Evolutionary conservation across 2,113 vertebrate species (phyloP), one percentile per base, ranked within the genome.

Genomic region (Euleptes europaea): DNA sequence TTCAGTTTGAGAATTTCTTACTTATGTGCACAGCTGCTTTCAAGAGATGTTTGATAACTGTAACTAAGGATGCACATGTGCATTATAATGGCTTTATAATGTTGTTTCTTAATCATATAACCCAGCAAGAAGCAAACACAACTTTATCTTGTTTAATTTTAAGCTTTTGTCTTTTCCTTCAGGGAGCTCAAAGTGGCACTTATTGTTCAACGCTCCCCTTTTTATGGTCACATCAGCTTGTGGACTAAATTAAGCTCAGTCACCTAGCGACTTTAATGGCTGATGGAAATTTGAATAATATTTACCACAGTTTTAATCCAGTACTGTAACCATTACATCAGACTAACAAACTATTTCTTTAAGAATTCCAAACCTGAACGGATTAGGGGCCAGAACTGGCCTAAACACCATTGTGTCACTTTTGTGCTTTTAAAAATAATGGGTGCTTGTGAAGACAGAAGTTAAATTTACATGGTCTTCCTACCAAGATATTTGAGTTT

Each of bases 361-460:
- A 63, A 63, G 60, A 63, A 63, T 63, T 63, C 60, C 26, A 28
- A 63, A 63, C 7, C 26, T 63, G 26, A 63, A 63, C 26, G 60
- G 8, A 63, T 23, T 63, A 63, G 7, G 26, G 26, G 54, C 54
- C 54, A 57, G 54, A 57, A 23, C 19, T 57, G 54, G 21, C 54
- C 54, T 57, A 57, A 57, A 57, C 21, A 57, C 54, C 21, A 57
- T 23, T 57, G 21, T 21, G 19, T 23, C 54, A 57, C 21, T 57
- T 57, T 57, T 21, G 54, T 57, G 54, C 19, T 23, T 57, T 57
- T 23, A 23, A 57, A 57, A 57, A 57, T 23, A 57, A 89, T 93
- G 89, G 91, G 85, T 84, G 91, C 90, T 93, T 93, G 91, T 91
- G 80, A 93, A 94, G 92, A 90, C 9, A 57, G 51, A 88, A 91